Percentiles rank a stretch among this genome's conserved stretches.
Evolutionary conservation across 1,140 invertebrate genomes (phyloP).

Genomic region (Hyles vespertilio): DNA sequence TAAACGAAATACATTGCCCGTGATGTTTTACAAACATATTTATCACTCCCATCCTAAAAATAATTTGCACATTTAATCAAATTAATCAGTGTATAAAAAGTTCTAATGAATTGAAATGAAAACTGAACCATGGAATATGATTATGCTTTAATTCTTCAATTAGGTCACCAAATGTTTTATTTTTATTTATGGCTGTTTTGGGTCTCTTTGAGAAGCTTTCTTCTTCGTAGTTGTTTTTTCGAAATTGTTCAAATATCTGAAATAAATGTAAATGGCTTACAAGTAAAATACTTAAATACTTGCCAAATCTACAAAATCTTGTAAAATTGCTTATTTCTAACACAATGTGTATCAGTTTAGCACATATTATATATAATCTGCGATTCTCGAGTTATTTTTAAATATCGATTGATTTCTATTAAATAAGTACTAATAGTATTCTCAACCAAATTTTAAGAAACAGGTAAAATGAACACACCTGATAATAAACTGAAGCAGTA

Average conservation of each 20-base stretch:
- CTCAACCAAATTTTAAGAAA: neutral
- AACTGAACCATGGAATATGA: slow-evolving; percentile 48
- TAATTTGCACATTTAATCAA: slow-evolving; percentile 4
- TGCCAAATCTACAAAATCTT: no score
- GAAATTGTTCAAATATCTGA: slow-evolving; percentile 3
- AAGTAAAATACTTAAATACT: no score
- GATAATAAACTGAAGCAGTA: slow-evolving; percentile 47
- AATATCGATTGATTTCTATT: no score
- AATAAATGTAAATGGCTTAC: neutral
- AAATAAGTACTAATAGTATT: no score
- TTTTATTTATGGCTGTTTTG: slow-evolving; percentile 41
- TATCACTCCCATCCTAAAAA: slow-evolving; percentile 54
- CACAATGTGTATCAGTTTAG: no score
- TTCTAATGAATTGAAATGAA: neutral
- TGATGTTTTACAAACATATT: slow-evolving; percentile 49
- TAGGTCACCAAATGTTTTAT: slow-evolving; percentile 50
- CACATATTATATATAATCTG: no score
- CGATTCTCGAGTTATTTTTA: no score
- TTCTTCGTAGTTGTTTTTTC: slow-evolving; percentile 16
- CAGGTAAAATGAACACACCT: slow-evolving; percentile 31
- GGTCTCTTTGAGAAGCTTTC: slow-evolving; percentile 37
- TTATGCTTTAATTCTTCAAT: slow-evolving; percentile 45
- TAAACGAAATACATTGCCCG: slow-evolving; percentile 23
- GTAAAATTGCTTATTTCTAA: no score
- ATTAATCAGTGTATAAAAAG: slow-evolving; percentile 3